A percentile compares a stretch with the other conserved stretches of the same genome.
These are phyloP conservation scores for Drosophila kepulauana DNA, from an alignment of 1,140 invertebrate genomes.

Conservation along the genomic window DNA sequence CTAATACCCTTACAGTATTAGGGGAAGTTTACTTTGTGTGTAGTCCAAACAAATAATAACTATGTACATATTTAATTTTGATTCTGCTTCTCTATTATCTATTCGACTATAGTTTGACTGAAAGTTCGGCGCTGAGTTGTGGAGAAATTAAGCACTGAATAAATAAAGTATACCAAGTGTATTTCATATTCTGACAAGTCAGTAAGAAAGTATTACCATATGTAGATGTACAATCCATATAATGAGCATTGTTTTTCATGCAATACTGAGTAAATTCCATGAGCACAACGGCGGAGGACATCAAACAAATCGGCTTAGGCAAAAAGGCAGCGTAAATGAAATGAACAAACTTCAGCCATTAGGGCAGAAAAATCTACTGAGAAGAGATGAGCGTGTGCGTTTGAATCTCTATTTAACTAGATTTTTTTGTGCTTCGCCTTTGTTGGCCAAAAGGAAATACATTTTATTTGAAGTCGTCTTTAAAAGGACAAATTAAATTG, in stretches of 20 bases:
- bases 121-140: too few relatives aligned
- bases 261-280: conserved; percentile 47
- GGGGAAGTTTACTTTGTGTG: not conserved
- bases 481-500: conserved; percentile 32
- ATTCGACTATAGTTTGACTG: too few relatives aligned
- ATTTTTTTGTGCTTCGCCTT: conserved; percentile 8
- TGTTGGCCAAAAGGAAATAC: conserved; percentile 22
- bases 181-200: conserved; percentile 3
- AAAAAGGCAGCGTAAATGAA: conserved; percentile 59
- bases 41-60: not conserved
- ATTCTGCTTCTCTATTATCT: not conserved
- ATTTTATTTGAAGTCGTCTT: conserved; percentile 57
- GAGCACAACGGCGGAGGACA: conserved; percentile 50
- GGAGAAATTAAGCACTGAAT: not conserved
- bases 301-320: conserved; percentile 75
- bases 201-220: conserved; percentile 29
- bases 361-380: conserved; percentile 30
- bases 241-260: conserved; percentile 70
- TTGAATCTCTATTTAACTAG: conserved; percentile 18
- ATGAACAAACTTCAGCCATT: conserved; percentile 55
- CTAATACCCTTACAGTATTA: conserved; percentile 1
- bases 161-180: not conserved
- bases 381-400: not conserved
- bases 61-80: not conserved
- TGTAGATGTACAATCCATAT: conserved; percentile 45